Evolutionary conservation across 2,797 vertebrate species (phyloP).

Genomic region (Sebastolobus alascanus): DNA sequence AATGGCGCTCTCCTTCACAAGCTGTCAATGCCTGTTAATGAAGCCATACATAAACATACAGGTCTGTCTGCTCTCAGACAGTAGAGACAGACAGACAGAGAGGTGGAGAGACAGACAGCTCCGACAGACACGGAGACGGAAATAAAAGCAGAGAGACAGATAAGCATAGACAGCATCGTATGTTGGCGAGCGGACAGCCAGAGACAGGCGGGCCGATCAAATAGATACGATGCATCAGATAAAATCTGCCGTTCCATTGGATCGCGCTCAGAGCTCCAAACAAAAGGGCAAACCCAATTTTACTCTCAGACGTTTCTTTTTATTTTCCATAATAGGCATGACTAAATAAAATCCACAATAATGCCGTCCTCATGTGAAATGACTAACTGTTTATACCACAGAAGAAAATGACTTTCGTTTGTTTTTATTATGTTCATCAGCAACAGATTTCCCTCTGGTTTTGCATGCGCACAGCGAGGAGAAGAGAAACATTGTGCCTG

Average conservation of each 20-base stretch:
- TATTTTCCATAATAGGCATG: slow-evolving; percentile 78
- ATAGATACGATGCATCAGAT: slow-evolving; percentile 65
- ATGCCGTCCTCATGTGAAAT: slow-evolving; percentile 79
- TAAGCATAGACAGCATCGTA: slow-evolving; percentile 38
- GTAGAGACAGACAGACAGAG: background rate
- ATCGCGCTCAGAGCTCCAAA: slow-evolving; percentile 67
- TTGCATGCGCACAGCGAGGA: slow-evolving; percentile 17
- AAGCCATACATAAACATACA: slow-evolving; percentile 61
- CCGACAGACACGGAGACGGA: slow-evolving; percentile 10
- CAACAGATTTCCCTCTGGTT: slow-evolving; percentile 74
- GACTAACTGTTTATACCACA: slow-evolving; percentile 81
- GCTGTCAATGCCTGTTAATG: slow-evolving; percentile 62
- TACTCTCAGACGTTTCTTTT: slow-evolving; percentile 73
- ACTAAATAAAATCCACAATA: slow-evolving; percentile 80
- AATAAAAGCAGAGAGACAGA: slow-evolving; percentile 33
- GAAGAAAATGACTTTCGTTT: slow-evolving; percentile 78
- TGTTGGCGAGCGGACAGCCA: slow-evolving; percentile 37
- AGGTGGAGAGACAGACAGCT: background rate
- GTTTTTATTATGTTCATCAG: slow-evolving; percentile 79
- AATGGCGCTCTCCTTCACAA: slow-evolving; percentile 62
- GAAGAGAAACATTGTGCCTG: slow-evolving; percentile 24
- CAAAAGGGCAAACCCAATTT: slow-evolving; percentile 66
- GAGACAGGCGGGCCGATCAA: slow-evolving; percentile 54
- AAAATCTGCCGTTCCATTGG: slow-evolving; percentile 70
- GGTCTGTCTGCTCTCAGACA: slow-evolving; percentile 29